Evolutionary conservation across 2,888 invertebrate species (phyloP).

Genomic region (Amphipoea oculea): DNA sequence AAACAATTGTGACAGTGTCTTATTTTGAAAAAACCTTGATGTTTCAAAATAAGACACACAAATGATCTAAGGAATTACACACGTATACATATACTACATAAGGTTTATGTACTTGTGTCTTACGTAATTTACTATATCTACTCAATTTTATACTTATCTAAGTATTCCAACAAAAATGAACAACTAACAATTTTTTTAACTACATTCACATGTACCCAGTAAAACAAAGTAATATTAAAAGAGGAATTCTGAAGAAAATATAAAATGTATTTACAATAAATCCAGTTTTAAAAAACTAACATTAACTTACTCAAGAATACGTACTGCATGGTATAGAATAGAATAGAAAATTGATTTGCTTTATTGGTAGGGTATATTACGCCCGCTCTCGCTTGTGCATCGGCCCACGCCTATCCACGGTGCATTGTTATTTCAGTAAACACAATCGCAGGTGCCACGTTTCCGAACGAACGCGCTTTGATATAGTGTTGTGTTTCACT

Average conservation of each 20-base stretch:
- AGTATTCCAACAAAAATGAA: too few species aligned
- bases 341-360: neutral
- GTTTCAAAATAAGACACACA: too few species aligned
- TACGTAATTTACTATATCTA: too few species aligned
- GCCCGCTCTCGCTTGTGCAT: conserved; percentile 64
- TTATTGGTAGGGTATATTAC: neutral
- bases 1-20: too few species aligned
- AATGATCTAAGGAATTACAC: too few species aligned
- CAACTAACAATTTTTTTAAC: too few species aligned
- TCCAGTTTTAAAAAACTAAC: neutral
- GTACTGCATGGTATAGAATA: neutral
- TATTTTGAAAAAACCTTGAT: too few species aligned
- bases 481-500: conserved; percentile 85
- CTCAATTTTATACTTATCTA: too few species aligned
- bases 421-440: conserved; percentile 84
- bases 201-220: too few species aligned
- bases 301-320: neutral
- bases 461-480: conserved; percentile 85
- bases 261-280: neutral
- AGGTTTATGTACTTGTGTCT: too few species aligned
- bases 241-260: neutral
- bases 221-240: neutral
- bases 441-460: conserved; percentile 84
- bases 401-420: conserved; percentile 41
- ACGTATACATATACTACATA: too few species aligned